Evolutionary conservation across 1,140 invertebrate genomes (phyloP), one percentile per base, ranked within the genome.

Genomic region (Panulirus ornatus): DNA sequence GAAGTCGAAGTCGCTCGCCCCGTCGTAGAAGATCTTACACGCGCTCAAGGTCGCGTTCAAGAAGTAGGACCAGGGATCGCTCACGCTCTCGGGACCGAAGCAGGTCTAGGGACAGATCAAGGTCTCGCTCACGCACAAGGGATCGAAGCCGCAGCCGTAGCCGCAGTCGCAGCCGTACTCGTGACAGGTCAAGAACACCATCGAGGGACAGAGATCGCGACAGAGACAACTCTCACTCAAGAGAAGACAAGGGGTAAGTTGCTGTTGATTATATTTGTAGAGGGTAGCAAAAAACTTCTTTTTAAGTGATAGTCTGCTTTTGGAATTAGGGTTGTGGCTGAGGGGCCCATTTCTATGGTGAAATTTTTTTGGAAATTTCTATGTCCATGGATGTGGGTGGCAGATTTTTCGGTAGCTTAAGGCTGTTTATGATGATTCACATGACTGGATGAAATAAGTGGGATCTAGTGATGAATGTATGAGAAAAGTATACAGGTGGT

Each of bases 181-280:
- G 82, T 30, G 71, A 76, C 19, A 90, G 88, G 71, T 84, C 88
- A 40, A 76, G 88, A 75, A 76, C 88, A 36, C 73, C 47, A 47
- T 79, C 88, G 22, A 84, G 88, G 58, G 88, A 90, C 44, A 82
- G 87, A 54, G 85, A 88, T 42, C 75, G 85, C 30, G 83, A 85
- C n/a, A 78, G 75, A 38, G 85, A 88, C 63, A 73, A 75, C 2
- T 90, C 88, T 30, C 88, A 40, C 36, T 84, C 82, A n/a, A 71
- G 38, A 34, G 83, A 85, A 14, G 88, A 90, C 40, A 84, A 66
- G 70, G 88, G 88, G 88, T 90, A 85, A 76, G 88, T 90, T 40
- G 27, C 27, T 54, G n/a, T n/a, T n/a, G n/a, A n/a, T n/a, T n/a
- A n/a, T n/a, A n/a, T n/a, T n/a, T n/a, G n/a, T n/a, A n/a, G n/a